Evolutionary conservation across 2,888 invertebrate species (phyloP), one percentile per base, ranked within the genome.

Genomic region (Drosophila formosana): DNA sequence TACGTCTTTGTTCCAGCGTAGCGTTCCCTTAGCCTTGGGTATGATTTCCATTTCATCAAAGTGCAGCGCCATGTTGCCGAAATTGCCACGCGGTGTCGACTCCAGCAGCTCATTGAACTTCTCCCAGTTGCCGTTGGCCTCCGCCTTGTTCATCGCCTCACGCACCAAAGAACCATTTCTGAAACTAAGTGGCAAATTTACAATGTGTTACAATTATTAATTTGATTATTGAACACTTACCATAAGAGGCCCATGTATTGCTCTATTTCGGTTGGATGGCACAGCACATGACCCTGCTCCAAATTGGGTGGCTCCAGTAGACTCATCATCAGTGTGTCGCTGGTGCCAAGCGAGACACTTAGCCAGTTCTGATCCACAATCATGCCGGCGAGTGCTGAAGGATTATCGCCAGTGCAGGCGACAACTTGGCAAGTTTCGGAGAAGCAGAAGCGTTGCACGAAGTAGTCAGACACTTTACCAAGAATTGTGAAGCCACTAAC

Each of bases 381-480:
- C 94, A 98, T 96, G 95, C 97, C 97, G 73, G 96, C 95, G 25
- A 97, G 92, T 0, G 97, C 96, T 1, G 97, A 96, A 26, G 98
- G 97, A 94, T 99, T 99, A 92, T 99, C 99, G 0, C 99, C 99
- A 0, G 98, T 98, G 92, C 98, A 98, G 0, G 97, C 96, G 3
- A 97, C 93, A 2, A 99, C 94, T 85, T 94, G 93, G 91, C 99
- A 99, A 11, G 95, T 94, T 0, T 95, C 92, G 72, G 94, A 94
- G 92, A 99, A 98, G 13, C 96, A 96, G 92, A 97, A 99, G 67
- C 98, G 94, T 75, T 96, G 95, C 6, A 97, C 96, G 92, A 96
- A 97, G 93, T 98, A 99, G 0, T 93, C 88, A 0, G 96, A 95
- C 56, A 99, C 94, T 4, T 93, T 82, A 0, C 98, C 98, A 71